Base-by-base conservation (phyloP, 2,113 vertebrate species). In the Ptilorrhoa leucosticta region DNA sequence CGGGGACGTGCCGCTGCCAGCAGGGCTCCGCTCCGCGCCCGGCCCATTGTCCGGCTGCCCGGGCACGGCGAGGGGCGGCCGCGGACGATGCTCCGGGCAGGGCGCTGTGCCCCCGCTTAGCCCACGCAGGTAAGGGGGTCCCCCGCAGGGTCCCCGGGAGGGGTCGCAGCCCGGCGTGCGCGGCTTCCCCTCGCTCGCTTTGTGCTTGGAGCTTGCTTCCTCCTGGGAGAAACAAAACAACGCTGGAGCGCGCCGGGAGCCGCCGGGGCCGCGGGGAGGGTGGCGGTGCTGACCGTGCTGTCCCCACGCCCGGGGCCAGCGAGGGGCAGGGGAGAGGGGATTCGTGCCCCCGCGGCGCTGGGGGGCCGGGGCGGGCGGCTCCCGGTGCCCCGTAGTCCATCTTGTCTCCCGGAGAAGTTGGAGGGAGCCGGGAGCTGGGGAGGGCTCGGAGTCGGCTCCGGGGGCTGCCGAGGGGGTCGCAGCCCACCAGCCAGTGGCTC, bases 1-100 rank as follows among this genome's bases (percentile, higher is more conserved):
- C 97, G 28, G 98, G 98, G 98, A 97, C 94, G 98, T 96, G 94
- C 40, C 45, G 65, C 91, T 51, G 64, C 65, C 51, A 26, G 44
- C 78, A 1, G 5, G 44, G 72, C 76, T 57, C 30, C 3, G 51
- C 90, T 56, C 26, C 48, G n/a, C 61, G 28, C 45, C 54, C 87
- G 85, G 60, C 84, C 70, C 82, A 64, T 90, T 86, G 87, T 87
- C 53, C 56, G 30, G 35, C 64, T 7, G 24, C 8, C 26, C 72
- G 61, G 76, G 61, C 54, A 3, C 40, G 61, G 71, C 81, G 23
- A 19, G 76, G 64, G n/a, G 30, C 66, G 40, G 47, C 66, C 2
- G 66, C 54, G n/a, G 51, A 4, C 66, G 78, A 37, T 53, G 94
- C 78, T 6, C 0, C 8, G 48, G 69, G 8, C 83, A 11, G 35